Percentiles rank a stretch among this genome's conserved stretches.
These are phyloP conservation scores for Puma concolor DNA, from an alignment of 2,113 vertebrate species.

Conservation along the genomic window DNA sequence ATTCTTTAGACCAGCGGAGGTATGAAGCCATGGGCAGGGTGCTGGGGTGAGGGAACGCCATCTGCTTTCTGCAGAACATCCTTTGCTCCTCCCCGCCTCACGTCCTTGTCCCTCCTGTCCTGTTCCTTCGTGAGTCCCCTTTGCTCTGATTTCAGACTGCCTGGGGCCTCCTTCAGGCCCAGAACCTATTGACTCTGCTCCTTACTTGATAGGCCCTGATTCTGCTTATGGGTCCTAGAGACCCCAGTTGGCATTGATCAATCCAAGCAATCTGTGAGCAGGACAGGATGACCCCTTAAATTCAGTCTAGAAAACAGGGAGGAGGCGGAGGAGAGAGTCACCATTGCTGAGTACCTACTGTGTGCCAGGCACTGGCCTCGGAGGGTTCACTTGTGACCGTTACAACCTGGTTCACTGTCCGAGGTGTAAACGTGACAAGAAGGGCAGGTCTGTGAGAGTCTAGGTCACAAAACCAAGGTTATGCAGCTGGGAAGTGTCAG, in stretches of 20 bases:
- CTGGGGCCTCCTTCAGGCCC: rapidly evolving
- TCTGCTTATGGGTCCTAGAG: background rate
- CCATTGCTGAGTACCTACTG: background rate
- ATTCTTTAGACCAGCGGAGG: background rate
- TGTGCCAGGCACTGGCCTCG: background rate
- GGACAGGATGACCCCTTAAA: background rate
- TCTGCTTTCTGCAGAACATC: background rate
- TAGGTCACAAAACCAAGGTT: background rate
- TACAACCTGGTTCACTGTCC: background rate
- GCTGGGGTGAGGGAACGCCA: rapidly evolving
- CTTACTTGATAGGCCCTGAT: background rate
- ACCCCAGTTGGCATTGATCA: background rate
- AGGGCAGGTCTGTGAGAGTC: background rate
- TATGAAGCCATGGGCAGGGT: background rate
- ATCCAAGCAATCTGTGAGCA: background rate
- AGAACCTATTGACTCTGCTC: rapidly evolving
- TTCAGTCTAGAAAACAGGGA: background rate
- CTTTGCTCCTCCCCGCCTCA: background rate
- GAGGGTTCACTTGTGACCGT: background rate
- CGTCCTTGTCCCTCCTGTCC: no score
- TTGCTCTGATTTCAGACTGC: background rate
- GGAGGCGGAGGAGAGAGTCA: background rate
- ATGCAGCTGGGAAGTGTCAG: background rate
- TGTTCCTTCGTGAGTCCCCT: background rate
- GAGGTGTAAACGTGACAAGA: background rate